Percentiles rank a stretch among this genome's conserved stretches.
Conservation (phyloP, 2,797 vertebrate species). For the Malurus leucopterus region DNA sequence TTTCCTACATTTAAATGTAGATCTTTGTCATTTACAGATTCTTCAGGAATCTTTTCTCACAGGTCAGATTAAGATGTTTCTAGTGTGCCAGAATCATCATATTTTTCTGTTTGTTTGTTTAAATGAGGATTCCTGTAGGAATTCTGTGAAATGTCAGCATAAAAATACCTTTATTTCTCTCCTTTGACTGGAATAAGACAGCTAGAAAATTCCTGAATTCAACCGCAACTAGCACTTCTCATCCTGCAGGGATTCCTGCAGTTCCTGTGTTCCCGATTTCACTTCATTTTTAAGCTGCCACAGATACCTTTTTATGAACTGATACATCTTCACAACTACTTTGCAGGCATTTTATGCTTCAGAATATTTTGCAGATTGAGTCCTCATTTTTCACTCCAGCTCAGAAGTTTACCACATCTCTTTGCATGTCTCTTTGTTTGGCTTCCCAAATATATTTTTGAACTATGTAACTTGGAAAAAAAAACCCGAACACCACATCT, state of each 20-base stretch:
- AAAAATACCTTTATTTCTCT: not conserved
- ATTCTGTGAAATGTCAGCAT: constrained; percentile 1
- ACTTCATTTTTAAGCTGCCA: not conserved
- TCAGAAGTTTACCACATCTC: not conserved
- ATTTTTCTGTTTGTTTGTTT: constrained; percentile 13
- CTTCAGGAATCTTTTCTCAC: constrained; percentile 21
- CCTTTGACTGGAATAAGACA: not conserved
- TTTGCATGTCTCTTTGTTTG: not conserved
- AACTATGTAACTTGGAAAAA: not conserved
- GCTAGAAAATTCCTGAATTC: constrained; percentile 2
- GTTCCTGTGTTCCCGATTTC: not conserved
- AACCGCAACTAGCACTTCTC: not conserved
- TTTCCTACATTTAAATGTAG: constrained; percentile 29
- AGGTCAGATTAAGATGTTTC: constrained; percentile 28
- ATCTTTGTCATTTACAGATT: constrained; percentile 23
- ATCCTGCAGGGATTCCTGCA: not conserved
- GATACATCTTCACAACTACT: not conserved
- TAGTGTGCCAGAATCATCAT: constrained; percentile 1
- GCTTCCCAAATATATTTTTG: not conserved
- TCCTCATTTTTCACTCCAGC: not conserved
- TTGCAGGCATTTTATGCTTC: not conserved
- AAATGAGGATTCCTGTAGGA: constrained; percentile 19
- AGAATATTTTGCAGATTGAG: not conserved
- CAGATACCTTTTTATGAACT: not conserved
- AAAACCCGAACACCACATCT: not conserved